These are phyloP conservation scores for Cryptophagus acutangulus DNA, from an alignment of 2,888 invertebrate species.

Conservation along the genomic window DNA sequence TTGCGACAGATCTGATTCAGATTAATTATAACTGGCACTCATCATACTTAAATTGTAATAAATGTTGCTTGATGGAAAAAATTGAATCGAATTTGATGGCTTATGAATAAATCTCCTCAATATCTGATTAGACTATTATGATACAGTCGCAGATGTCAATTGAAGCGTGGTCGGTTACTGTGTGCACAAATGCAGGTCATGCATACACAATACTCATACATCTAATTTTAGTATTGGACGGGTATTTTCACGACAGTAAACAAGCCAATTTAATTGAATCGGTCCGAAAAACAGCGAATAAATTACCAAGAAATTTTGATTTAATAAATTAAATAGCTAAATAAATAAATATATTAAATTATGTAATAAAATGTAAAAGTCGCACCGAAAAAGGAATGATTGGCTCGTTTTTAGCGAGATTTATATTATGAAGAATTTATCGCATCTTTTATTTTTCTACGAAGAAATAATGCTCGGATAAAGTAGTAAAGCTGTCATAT, in stretches of 20 bases:
- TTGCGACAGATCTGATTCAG: too few species aligned
- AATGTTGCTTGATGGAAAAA: too few species aligned
- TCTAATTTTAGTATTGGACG: slow-evolving; percentile 41
- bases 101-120: too few species aligned
- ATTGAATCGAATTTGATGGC: too few species aligned
- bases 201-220: slow-evolving; percentile 38
- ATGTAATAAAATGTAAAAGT: slow-evolving; percentile 28
- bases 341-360: slow-evolving; percentile 6
- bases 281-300: slow-evolving; percentile 37
- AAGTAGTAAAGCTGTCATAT: slow-evolving; percentile 39
- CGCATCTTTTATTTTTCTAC: slow-evolving; percentile 35
- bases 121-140: too few species aligned
- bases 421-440: slow-evolving; percentile 43
- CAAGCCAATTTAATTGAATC: slow-evolving; percentile 44
- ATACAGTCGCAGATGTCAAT: too few species aligned
- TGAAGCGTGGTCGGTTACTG: too few species aligned
- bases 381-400: slow-evolving; percentile 34
- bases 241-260: slow-evolving; percentile 39
- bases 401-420: slow-evolving; percentile 37
- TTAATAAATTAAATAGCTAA: slow-evolving; percentile 1
- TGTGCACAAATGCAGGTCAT: slow-evolving; percentile 34
- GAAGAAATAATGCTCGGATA: slow-evolving; percentile 35
- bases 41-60: too few species aligned
- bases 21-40: too few species aligned
- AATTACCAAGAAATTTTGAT: slow-evolving; percentile 38